Conservation (phyloP, 2,113 vertebrate species). For the Crotophaga sulcirostris region DNA sequence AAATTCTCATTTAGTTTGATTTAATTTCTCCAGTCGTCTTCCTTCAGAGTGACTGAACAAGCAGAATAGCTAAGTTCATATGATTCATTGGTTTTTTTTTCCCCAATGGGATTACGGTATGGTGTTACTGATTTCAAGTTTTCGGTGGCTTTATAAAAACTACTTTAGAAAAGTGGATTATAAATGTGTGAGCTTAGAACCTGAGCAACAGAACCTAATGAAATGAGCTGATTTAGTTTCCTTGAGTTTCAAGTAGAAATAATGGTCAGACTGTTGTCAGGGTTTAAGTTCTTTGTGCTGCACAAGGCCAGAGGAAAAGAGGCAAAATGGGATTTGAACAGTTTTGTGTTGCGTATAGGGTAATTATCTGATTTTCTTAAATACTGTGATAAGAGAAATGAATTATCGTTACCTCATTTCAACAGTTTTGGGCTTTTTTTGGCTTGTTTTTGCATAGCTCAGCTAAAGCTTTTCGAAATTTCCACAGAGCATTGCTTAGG, state of each 20-base stretch:
- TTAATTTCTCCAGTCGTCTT: neutral
- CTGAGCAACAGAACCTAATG: neutral
- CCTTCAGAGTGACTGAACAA: neutral
- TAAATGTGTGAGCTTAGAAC: constrained; percentile 22
- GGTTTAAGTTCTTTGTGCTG: neutral
- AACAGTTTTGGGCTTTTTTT: neutral
- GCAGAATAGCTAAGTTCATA: neutral
- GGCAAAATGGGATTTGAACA: neutral
- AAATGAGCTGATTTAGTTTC: constrained; percentile 16
- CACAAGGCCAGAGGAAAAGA: neutral
- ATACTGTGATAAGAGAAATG: neutral
- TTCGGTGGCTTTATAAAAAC: neutral
- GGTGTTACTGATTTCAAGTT: neutral
- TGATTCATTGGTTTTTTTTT: neutral
- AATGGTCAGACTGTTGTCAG: neutral
- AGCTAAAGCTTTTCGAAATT: constrained; percentile 48
- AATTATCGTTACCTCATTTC: constrained; percentile 26
- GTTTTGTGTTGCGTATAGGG: neutral
- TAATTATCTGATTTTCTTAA: neutral
- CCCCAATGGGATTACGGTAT: neutral
- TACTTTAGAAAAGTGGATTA: neutral
- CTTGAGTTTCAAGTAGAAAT: neutral
- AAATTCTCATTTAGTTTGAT: neutral
- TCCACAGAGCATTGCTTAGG: constrained; percentile 10
- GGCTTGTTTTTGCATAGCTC: neutral